phyloP scores from a whole-genome alignment of 2,797 vertebrate genomes.

The Hemitrygon akajei region DNA sequence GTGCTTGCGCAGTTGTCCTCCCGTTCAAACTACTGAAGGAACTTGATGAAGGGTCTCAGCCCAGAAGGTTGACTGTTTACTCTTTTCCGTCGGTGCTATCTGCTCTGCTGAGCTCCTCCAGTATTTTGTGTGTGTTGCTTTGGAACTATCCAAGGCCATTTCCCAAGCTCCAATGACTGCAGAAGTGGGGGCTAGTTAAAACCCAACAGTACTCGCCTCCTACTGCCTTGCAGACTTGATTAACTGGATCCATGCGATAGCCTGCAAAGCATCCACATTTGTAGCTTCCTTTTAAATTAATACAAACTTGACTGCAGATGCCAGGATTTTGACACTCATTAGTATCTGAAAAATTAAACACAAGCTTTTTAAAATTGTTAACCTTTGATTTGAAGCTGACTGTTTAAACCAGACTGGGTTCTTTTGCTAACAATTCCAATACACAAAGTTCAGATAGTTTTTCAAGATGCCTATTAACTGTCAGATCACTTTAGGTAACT shows the following conservation, averaged over 20 bases:
- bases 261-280: conserved; percentile 61
- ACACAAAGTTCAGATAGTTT: too few relatives aligned
- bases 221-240: conserved; percentile 58
- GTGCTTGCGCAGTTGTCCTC: too few relatives aligned
- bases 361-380: too few relatives aligned
- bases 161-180: neutral
- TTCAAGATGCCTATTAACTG: neutral
- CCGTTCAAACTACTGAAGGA: too few relatives aligned
- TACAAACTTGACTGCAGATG: conserved; percentile 64
- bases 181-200: neutral
- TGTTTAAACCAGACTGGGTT: neutral
- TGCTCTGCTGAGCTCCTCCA: too few relatives aligned
- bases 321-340: conserved; percentile 63
- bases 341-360: conserved; percentile 48
- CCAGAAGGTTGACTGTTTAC: too few relatives aligned
- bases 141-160: neutral
- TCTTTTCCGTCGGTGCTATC: too few relatives aligned
- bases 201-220: conserved; percentile 42
- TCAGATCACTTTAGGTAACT: neutral
- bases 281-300: conserved; percentile 61
- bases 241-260: conserved; percentile 57
- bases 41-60: too few relatives aligned
- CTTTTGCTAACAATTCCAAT: neutral
- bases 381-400: neutral
- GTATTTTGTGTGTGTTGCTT: too few relatives aligned